Evolutionary conservation across 1,140 invertebrate genomes (phyloP), one percentile per base, ranked within the genome.

Genomic region (Parasteatoda tepidariorum): DNA sequence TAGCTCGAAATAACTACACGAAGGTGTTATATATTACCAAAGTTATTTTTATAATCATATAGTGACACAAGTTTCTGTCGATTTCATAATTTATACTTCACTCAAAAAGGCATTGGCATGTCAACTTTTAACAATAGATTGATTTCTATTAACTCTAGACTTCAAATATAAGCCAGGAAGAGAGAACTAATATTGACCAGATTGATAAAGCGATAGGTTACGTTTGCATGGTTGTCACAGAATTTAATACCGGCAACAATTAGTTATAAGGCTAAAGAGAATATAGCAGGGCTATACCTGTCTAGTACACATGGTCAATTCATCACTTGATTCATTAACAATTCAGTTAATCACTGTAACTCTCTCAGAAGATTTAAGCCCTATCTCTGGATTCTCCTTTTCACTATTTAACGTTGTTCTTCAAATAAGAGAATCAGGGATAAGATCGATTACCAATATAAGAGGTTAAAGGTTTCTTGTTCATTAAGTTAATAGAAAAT

Each of bases 291-390:
- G 62, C 66, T 38, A 22, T 48, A 34, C 31, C 76, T 79, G 75
- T 67, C 75, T 30, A 24, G 41, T n/a, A 67, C 75, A 79, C 67
- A 59, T 61, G 76, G 73, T 62, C 28, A 59, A 79, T 79, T 79
- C 64, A 79, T 79, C 76, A 79, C 76, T 26, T 54, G 76, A 79
- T 68, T 79, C 64, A 79, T 79, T 79, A 68, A 59, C 76, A 79
- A 68, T 68, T n/a, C 76, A 79, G 48, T 79, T 79, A 79, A 79
- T 79, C 76, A 79, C 76, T 79, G 48, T 64, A 34, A 30, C 38
- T 68, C 59, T 62, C 55, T 79, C 54, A 57, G 48, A 68, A 79
- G 73, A 30, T 48, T 79, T 68, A 67, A 67, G 64, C 48, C 31
- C 68, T 79, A 79, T 79, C 76, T 68, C n/a, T 68, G 62, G n/a